These are phyloP conservation scores for Tethya wilhelma DNA, from an alignment of 37 sponge, comb jelly and placozoan species.

Conservation along the genomic window DNA sequence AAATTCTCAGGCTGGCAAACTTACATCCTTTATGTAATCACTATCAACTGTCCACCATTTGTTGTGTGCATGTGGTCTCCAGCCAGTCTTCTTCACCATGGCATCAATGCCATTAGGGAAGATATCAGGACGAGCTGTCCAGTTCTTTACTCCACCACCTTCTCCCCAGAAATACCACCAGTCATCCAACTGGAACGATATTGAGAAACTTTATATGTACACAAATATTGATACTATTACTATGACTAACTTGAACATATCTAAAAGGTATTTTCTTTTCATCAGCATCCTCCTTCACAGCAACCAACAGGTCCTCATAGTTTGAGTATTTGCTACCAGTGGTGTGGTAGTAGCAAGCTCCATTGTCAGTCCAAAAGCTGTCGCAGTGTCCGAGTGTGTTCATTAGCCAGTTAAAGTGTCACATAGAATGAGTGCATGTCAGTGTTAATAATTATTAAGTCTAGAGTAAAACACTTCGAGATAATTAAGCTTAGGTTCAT, in stretches of 20 bases:
- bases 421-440: no score
- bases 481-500: no score
- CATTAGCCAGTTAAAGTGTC: no score
- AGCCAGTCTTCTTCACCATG: slow-evolving; percentile 50
- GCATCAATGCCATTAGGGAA: slow-evolving; percentile 78
- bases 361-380: slow-evolving; percentile 88
- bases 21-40: no score
- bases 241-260: no score
- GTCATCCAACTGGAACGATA: slow-evolving; percentile 79
- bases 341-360: slow-evolving; percentile 82
- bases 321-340: slow-evolving; percentile 64
- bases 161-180: slow-evolving; percentile 88
- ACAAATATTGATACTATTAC: no score
- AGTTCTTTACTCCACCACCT: slow-evolving; percentile 74
- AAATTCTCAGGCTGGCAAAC: no score
- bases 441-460: no score
- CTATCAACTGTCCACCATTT: slow-evolving; percentile 75
- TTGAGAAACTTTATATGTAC: no score
- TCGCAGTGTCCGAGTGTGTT: no score
- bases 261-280: slow-evolving; percentile 47
- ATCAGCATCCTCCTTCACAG: slow-evolving; percentile 67
- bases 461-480: no score
- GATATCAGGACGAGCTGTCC: slow-evolving; percentile 70
- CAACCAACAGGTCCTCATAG: slow-evolving; percentile 77
- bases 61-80: slow-evolving; percentile 77